phyloP scores from a whole-genome alignment of 2,888 invertebrate genomes.

The Drosophila affinis region DNA sequence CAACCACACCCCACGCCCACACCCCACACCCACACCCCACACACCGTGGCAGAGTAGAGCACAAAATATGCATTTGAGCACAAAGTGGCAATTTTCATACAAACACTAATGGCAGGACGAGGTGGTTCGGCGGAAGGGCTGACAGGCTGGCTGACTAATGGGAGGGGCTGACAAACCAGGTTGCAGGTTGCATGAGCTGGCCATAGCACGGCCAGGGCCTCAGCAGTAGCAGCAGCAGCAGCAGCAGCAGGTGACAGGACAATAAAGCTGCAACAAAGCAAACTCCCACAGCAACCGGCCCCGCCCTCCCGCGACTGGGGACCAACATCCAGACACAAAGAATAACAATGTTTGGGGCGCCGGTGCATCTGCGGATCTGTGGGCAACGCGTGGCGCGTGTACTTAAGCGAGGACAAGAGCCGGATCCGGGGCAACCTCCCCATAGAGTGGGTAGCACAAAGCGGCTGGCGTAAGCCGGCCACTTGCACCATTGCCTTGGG shows the following conservation, averaged over 20 bases:
- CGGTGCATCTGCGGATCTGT: not conserved
- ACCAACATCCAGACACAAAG: conserved; percentile 7
- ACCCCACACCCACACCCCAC: too few relatives aligned
- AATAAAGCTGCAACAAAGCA: conserved; percentile 16
- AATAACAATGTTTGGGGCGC: conserved; percentile 21
- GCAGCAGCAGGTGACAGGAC: conserved; percentile 20
- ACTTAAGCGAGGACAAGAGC: conserved; percentile 33
- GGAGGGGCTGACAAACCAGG: conserved; percentile 5
- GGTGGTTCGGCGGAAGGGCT: not conserved
- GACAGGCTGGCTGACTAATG: conserved; percentile 26
- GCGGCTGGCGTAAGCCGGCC: conserved; percentile 26
- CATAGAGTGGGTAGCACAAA: conserved; percentile 13
- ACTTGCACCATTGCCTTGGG: not conserved
- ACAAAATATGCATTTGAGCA: conserved; percentile 59
- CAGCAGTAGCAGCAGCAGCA: too few relatives aligned
- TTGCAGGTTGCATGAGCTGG: not conserved
- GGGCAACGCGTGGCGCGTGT: conserved; percentile 14
- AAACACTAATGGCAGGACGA: conserved; percentile 19
- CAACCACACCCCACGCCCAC: too few relatives aligned
- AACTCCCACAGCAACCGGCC: not conserved
- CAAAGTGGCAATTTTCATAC: conserved; percentile 57
- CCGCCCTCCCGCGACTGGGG: not conserved
- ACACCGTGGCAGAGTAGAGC: not conserved
- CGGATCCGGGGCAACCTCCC: conserved; percentile 1
- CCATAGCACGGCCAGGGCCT: not conserved